A percentile compares a stretch with the other conserved stretches of the same genome.
Conservation (phyloP, 2,888 invertebrate species). For the Eupsilia transversa region DNA sequence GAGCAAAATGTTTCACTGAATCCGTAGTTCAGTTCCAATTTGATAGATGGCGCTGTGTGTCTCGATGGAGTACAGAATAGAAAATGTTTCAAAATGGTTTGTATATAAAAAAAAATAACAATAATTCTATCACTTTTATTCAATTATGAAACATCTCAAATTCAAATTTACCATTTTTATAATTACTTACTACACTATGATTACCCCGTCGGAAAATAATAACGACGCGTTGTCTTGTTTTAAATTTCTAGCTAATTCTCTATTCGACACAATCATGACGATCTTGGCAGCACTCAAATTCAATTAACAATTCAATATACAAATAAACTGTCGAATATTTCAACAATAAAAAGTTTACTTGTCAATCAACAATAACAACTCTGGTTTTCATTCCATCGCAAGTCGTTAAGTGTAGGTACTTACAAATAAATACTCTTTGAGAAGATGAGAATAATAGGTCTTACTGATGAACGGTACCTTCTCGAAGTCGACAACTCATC, state of each 20-base stretch:
- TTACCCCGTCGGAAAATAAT: too few relatives aligned
- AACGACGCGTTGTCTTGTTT: too few relatives aligned
- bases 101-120: too few relatives aligned
- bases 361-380: conserved; percentile 10
- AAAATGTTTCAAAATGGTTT: neutral
- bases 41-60: conserved; percentile 25
- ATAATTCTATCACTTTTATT: neutral
- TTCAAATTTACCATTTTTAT: too few relatives aligned
- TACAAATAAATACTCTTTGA: conserved; percentile 12
- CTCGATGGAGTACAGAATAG: rapidly evolving
- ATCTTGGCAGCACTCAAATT: conserved; percentile 9
- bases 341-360: neutral
- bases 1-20: neutral
- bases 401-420: conserved; percentile 11
- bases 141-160: neutral
- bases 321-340: neutral
- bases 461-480: neutral
- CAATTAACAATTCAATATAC: neutral
- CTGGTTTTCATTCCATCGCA: conserved; percentile 13
- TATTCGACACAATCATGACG: neutral
- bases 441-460: neutral
- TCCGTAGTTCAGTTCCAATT: neutral
- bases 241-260: neutral
- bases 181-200: too few relatives aligned
- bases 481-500: neutral